These are phyloP conservation scores for Neopipo cinnamomea DNA, from an alignment of 2,113 vertebrate genomes.

Conservation along the genomic window DNA sequence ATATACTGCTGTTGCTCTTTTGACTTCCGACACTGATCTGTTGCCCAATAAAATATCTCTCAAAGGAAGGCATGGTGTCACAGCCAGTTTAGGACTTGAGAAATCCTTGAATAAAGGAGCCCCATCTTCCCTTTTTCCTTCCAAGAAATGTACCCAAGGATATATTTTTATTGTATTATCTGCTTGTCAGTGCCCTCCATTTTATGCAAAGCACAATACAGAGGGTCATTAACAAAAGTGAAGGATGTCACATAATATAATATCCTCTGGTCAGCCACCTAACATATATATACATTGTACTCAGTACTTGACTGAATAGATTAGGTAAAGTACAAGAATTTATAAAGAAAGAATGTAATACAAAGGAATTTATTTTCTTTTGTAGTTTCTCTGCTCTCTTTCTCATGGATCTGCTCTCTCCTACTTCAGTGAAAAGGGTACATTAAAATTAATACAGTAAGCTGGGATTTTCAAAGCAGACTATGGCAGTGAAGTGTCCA, in stretches of 20 bases:
- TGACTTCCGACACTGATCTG: not conserved
- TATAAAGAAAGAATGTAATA: not conserved
- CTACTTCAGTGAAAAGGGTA: not conserved
- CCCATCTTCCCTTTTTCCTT: not conserved
- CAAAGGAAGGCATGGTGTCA: not conserved
- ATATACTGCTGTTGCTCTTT: conserved; percentile 31
- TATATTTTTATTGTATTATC: not conserved
- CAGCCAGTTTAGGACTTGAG: conserved; percentile 21
- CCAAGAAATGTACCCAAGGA: not conserved
- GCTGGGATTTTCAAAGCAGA: conserved; percentile 31
- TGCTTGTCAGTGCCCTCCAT: not conserved
- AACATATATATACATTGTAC: not conserved
- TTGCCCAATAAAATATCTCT: conserved; percentile 33
- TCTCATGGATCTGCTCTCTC: not conserved
- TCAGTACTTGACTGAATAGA: not conserved
- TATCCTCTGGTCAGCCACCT: not conserved
- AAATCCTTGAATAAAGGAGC: not conserved
- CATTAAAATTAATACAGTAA: conserved; percentile 30
- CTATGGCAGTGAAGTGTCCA: not conserved
- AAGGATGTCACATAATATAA: not conserved
- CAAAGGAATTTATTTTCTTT: not conserved
- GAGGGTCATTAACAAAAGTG: not conserved
- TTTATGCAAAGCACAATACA: not conserved
- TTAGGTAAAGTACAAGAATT: not conserved
- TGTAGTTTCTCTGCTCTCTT: not conserved